Conservation (phyloP, 1,140 invertebrate genomes). For the Elysia chlorotica region DNA sequence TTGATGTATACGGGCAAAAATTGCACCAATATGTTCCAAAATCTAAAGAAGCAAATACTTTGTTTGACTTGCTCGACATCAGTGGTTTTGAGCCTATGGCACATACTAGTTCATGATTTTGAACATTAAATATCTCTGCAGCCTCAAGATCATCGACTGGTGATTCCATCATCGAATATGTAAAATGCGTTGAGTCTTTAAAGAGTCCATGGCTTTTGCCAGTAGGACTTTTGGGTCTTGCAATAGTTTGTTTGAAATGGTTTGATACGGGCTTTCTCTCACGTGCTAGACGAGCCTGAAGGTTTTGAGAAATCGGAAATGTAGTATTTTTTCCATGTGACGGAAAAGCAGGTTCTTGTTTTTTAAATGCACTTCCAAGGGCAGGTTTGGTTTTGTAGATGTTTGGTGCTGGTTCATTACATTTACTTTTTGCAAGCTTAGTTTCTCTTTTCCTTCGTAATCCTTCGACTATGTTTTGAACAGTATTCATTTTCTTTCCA, state of each 20-base stretch:
- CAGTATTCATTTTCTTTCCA: constrained; percentile 18
- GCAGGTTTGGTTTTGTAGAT: constrained; percentile 12
- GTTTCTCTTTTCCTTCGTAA: constrained; percentile 44
- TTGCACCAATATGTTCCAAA: constrained; percentile 53
- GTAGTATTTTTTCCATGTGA: neutral
- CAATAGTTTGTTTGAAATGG: constrained; percentile 18
- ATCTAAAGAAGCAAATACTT: constrained; percentile 37
- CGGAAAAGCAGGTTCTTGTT: constrained; percentile 5
- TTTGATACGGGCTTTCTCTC: neutral
- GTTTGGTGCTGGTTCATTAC: constrained; percentile 37
- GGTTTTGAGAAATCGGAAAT: constrained; percentile 23
- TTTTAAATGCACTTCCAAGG: constrained; percentile 1
- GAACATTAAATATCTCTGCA: constrained; percentile 33
- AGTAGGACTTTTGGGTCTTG: constrained; percentile 42
- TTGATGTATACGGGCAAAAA: constrained; percentile 48
- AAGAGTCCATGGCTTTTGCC: constrained; percentile 28
- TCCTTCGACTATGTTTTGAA: constrained; percentile 42
- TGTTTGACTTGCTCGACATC: constrained; percentile 30
- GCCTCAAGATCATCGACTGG: constrained; percentile 27
- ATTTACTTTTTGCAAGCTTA: constrained; percentile 39
- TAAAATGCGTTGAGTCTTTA: constrained; percentile 38
- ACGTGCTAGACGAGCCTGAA: constrained; percentile 7
- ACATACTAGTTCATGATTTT: constrained; percentile 48
- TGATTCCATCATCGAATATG: constrained; percentile 41
- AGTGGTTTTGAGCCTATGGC: constrained; percentile 42